Evolutionary conservation across 2,888 invertebrate species (phyloP).

Genomic region (Cerastoderma edule): DNA sequence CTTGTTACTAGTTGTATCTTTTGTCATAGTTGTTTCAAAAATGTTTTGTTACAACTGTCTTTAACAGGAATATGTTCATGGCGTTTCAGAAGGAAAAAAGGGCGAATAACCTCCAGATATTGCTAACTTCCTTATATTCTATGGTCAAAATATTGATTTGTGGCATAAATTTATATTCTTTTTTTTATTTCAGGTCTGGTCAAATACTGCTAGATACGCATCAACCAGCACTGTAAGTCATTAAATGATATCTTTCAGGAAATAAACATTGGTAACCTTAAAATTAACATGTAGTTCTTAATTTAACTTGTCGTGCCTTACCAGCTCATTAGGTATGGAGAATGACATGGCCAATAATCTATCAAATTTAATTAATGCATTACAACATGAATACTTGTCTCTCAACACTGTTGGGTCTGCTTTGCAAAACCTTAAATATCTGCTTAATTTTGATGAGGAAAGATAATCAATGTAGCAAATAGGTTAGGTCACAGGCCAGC

Average conservation of each 20-base stretch:
- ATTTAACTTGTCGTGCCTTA: background rate
- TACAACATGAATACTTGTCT: background rate
- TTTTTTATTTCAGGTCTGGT: constrained; percentile 37
- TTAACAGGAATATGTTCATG: no score
- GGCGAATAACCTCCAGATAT: no score
- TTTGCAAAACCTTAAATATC: no score
- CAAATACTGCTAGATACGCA: constrained; percentile 35
- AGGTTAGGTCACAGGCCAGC: background rate
- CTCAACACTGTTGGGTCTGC: background rate
- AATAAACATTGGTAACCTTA: background rate
- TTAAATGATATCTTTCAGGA: background rate
- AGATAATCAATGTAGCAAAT: background rate
- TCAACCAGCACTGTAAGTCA: constrained; percentile 41
- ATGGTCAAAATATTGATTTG: no score
- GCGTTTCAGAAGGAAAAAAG: no score
- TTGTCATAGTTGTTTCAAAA: no score
- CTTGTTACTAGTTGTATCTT: no score
- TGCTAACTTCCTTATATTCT: no score
- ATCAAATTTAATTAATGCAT: background rate
- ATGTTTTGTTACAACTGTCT: no score
- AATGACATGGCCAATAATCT: background rate
- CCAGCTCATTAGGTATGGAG: background rate
- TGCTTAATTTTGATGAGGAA: background rate
- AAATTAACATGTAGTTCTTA: background rate
- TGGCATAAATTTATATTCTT: background rate